Base-by-base conservation (phyloP, 2,797 vertebrate genomes). In the Notolabrus celidotus region DNA sequence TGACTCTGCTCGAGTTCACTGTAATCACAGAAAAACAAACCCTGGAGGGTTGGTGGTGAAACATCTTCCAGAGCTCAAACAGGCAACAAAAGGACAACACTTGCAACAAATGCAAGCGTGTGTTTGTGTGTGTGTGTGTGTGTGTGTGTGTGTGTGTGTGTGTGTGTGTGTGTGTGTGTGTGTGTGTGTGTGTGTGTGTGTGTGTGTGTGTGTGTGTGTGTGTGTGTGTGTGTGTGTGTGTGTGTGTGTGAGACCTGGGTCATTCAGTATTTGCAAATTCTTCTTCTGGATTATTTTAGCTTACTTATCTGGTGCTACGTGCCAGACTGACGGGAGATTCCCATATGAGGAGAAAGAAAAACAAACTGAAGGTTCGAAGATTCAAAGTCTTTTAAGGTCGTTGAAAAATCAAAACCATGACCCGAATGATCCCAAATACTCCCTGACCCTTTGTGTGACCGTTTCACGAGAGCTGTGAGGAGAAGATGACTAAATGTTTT, bases 1-100 rank as follows among this genome's bases (percentile, higher is more conserved):
- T 23, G 34, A 64, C 75, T 81, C 49, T 45, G 42, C 47, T 59
- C 15, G 53, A 76, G 58, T 72, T 80, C 53, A n/a, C 43, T 45
- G 8, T 63, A 70, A 72, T 67, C 69, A 77, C 75, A 80, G 69
- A 82, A 84, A 42, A 67, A 82, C 69, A 74, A 59, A 78, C 45
- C 75, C 68, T 23, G 39, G 51, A 85, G 73, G 66, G 75, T 71
- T 54, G 36, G 42, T 46, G 38, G 66, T 46, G 7, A n/a, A 3
- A 47, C 9, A 66, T n/a, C 63, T 53, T 45, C 33, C 70, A 70
- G 63, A 33, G 2, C 22, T 17, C 29, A 12, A 33, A 25, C 16
- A 19, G 10, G 36, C 38, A 52, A 50, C 34, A 25, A n/a, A 10
- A 49, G 39, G 2, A 42, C 39, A 50, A 51, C 56, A 29, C 56